phyloP scores from a whole-genome alignment of 2,888 invertebrate species.

The Synanthedon formicaeformis region DNA sequence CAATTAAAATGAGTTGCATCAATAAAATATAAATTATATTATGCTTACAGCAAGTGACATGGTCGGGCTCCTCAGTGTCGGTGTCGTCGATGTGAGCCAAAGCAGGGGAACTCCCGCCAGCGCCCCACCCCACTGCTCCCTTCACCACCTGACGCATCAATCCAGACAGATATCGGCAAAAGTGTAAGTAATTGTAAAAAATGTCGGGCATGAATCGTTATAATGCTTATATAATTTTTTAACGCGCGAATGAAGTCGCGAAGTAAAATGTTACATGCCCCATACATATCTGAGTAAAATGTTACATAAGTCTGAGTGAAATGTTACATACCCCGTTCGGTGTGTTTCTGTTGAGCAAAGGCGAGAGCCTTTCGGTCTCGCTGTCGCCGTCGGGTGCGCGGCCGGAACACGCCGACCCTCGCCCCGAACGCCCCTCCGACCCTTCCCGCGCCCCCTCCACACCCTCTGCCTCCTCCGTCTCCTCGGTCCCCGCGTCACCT shows the following conservation, averaged over 20 bases:
- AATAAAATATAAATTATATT: too few species aligned
- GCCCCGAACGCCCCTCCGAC: not conserved
- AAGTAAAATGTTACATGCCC: too few species aligned
- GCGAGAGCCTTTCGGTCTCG: constrained; percentile 85
- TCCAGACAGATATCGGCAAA: too few species aligned
- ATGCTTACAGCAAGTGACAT: constrained; percentile 37
- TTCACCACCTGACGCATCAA: not conserved
- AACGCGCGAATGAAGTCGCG: too few species aligned
- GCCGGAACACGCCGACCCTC: not conserved
- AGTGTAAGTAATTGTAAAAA: too few species aligned
- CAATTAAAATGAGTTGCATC: too few species aligned
- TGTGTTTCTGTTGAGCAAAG: constrained; percentile 70
- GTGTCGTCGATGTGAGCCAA: constrained; percentile 74
- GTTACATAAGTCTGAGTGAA: too few species aligned
- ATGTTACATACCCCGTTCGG: constrained; percentile 29
- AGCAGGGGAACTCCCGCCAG: constrained; percentile 20
- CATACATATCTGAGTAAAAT: too few species aligned
- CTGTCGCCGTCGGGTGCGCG: constrained; percentile 71
- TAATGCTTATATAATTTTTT: too few species aligned
- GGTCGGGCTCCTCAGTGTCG: constrained; percentile 66
- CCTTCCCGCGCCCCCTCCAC: constrained; percentile 2
- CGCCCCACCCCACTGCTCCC: not conserved
- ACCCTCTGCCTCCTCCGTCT: constrained; percentile 6
- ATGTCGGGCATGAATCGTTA: too few species aligned
- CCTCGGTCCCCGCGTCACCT: not conserved